These are phyloP conservation scores for Sciaenops ocellatus DNA, from an alignment of 2,797 vertebrate genomes.

Conservation along the genomic window DNA sequence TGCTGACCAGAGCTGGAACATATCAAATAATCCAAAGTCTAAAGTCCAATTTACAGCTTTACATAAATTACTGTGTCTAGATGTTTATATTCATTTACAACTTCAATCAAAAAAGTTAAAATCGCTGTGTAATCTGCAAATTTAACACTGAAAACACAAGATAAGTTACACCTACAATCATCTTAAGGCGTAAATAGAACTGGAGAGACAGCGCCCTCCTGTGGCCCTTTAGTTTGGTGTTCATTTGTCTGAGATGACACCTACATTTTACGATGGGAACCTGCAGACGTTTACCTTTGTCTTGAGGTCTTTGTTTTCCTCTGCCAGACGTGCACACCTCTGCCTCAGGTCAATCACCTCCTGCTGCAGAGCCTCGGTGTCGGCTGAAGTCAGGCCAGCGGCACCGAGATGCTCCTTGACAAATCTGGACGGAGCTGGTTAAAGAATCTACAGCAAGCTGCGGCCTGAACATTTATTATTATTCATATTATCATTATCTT, in stretches of 20 bases:
- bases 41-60: not conserved
- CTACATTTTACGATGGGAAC: not conserved
- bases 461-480: not conserved
- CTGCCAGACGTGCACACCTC: conserved; percentile 88
- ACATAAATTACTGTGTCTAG: not conserved
- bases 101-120: not conserved
- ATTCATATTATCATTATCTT: too few species aligned
- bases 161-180: not conserved
- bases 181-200: not conserved
- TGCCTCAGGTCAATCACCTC: conserved; percentile 92
- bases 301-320: conserved; percentile 95
- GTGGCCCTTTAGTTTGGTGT: not conserved
- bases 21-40: too few species aligned
- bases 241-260: too few species aligned
- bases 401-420: conserved; percentile 92
- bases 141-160: not conserved
- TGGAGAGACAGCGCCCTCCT: not conserved
- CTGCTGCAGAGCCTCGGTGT: conserved; percentile 89
- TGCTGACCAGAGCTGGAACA: not conserved
- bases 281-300: conserved; percentile 81
- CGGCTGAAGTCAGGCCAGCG: conserved; percentile 83
- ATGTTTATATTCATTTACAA: not conserved
- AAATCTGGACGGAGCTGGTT: conserved; percentile 84
- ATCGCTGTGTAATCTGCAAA: not conserved
- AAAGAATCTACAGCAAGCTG: conserved; percentile 45